Conservation (phyloP, 2,113 vertebrate species). For the Gymnocephalus cernua region DNA sequence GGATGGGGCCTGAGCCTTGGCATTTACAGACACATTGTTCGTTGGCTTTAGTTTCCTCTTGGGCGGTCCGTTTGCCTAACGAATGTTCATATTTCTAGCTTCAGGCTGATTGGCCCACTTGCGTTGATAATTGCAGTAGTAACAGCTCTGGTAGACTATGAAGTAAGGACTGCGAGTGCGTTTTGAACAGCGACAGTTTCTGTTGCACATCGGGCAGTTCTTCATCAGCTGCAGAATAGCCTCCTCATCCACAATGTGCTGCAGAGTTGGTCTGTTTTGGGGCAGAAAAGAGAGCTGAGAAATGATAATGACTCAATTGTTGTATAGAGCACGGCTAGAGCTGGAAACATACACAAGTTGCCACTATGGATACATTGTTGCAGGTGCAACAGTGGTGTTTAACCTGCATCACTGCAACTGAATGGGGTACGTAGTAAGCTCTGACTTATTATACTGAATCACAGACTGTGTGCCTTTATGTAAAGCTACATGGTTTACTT, state of each 20-base stretch:
- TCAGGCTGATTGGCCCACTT: conserved; percentile 46
- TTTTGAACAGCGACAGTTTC: conserved; percentile 31
- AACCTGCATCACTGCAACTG: not conserved
- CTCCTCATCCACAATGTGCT: conserved; percentile 48
- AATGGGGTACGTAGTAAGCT: not conserved
- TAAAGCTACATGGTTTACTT: not conserved
- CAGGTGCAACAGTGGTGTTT: not conserved
- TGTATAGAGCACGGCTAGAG: not conserved
- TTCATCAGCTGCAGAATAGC: conserved; percentile 48
- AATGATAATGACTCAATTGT: not conserved
- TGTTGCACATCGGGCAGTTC: conserved; percentile 26
- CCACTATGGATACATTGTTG: not conserved
- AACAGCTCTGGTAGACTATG: conserved; percentile 49
- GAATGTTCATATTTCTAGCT: not conserved
- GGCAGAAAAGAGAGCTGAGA: not conserved
- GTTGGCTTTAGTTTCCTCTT: conserved; percentile 10
- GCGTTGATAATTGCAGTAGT: conserved; percentile 43
- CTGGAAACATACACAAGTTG: not conserved
- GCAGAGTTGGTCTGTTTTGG: conserved; percentile 5
- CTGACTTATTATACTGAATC: not conserved
- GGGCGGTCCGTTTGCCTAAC: not conserved
- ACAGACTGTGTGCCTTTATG: not conserved
- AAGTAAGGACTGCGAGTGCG: not conserved
- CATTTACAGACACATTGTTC: not conserved
- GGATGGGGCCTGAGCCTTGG: conserved; percentile 4